Conservation (phyloP, 2,888 invertebrate genomes). For the Toxonevra muliebris region DNA sequence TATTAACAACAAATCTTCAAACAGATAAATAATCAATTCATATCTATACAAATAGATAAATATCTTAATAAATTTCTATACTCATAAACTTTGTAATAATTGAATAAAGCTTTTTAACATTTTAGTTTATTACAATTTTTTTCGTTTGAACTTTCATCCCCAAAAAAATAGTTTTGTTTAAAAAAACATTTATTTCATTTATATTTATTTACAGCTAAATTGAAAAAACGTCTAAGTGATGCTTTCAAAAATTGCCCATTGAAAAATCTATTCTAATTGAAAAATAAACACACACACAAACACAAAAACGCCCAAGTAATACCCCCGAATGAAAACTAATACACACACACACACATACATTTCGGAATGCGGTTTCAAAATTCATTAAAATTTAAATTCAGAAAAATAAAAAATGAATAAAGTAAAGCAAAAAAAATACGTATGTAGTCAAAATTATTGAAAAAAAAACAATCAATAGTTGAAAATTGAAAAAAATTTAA, state of each 20-base stretch:
- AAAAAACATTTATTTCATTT: slow-evolving; percentile 10
- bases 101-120: no score
- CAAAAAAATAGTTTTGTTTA: not conserved
- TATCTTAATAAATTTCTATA: no score
- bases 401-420: slow-evolving; percentile 14
- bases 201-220: slow-evolving; percentile 59
- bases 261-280: slow-evolving; percentile 55
- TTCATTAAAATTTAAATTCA: slow-evolving; percentile 28
- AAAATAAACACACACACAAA: not conserved
- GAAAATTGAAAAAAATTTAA: no score
- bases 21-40: no score
- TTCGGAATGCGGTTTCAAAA: slow-evolving; percentile 58
- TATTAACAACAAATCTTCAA: no score
- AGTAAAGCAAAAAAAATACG: slow-evolving; percentile 9
- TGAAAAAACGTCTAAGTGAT: slow-evolving; percentile 62
- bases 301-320: not conserved
- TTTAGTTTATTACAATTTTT: not conserved
- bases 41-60: no score
- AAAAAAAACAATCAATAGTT: not conserved
- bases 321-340: not conserved
- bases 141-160: not conserved
- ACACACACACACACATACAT: slow-evolving; percentile 27
- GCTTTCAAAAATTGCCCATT: slow-evolving; percentile 60
- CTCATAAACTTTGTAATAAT: no score
- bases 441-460: not conserved